A percentile compares a stretch with the other conserved stretches of the same genome.
Evolutionary conservation across 1,140 invertebrate genomes (phyloP).

Genomic region (Cyclina sinensis): DNA sequence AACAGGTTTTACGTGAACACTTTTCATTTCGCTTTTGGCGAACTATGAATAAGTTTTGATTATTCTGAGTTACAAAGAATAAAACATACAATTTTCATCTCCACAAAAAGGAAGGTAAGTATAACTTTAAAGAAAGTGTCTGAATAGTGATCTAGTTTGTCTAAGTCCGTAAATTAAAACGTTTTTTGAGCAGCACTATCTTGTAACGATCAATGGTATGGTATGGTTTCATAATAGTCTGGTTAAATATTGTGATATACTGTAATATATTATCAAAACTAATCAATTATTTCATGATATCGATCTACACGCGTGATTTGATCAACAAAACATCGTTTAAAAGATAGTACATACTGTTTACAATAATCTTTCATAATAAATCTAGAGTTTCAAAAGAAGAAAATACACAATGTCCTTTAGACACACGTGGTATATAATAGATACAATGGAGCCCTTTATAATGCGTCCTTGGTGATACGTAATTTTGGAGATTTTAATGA

Average conservation of each 20-base stretch:
- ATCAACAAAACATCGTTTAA: not conserved
- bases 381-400: constrained; percentile 15
- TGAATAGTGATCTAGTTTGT: too few species aligned
- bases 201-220: not conserved
- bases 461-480: not conserved
- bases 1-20: too few species aligned
- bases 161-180: too few species aligned
- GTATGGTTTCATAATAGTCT: not conserved
- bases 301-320: constrained; percentile 14
- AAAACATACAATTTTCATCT: too few species aligned
- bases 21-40: too few species aligned
- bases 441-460: constrained; percentile 11
- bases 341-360: not conserved
- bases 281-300: constrained; percentile 20
- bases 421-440: not conserved
- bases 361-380: constrained; percentile 14
- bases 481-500: constrained; percentile 27
- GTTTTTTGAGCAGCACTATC: too few species aligned
- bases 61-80: too few species aligned
- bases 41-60: too few species aligned
- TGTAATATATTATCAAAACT: constrained; percentile 15
- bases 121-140: too few species aligned
- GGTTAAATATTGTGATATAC: not conserved
- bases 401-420: not conserved
- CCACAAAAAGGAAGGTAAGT: too few species aligned